Conservation (phyloP, 2,113 vertebrate genomes). For the Fregata magnificens region DNA sequence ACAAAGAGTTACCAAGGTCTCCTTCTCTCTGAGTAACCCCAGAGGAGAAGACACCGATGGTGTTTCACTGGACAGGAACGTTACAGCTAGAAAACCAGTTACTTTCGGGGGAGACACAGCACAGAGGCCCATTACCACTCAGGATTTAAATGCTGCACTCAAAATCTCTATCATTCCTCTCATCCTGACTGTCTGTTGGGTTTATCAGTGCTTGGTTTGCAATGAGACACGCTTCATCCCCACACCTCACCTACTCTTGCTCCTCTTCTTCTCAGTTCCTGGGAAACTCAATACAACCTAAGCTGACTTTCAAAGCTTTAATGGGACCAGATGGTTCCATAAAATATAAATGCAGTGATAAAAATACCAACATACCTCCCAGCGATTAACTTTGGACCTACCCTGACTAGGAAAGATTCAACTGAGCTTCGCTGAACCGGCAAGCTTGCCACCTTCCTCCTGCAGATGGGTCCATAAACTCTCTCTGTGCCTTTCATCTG, state of each 20-base stretch:
- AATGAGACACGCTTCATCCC: not conserved
- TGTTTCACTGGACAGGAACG: not conserved
- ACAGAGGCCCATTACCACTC: not conserved
- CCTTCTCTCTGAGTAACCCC: not conserved
- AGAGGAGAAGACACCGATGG: not conserved
- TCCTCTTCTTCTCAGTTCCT: not conserved
- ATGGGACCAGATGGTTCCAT: constrained; percentile 69
- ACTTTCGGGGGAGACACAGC: not conserved
- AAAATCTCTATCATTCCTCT: not conserved
- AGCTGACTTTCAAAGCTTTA: constrained; percentile 58
- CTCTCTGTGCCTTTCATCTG: not conserved
- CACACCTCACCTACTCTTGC: not conserved
- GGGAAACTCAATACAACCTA: constrained; percentile 18
- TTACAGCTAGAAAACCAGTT: not conserved
- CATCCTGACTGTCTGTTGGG: not conserved
- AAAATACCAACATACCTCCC: constrained; percentile 51
- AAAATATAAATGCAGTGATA: constrained; percentile 70
- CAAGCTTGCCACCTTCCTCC: not conserved
- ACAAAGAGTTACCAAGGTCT: not conserved
- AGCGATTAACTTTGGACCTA: constrained; percentile 65
- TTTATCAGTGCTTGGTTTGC: not conserved
- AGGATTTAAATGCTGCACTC: not conserved
- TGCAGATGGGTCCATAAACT: not conserved
- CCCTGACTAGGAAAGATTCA: constrained; percentile 3
- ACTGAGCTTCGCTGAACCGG: not conserved